These are phyloP conservation scores for Rhineura floridana DNA, from an alignment of 2,113 vertebrate genomes.

Conservation along the genomic window DNA sequence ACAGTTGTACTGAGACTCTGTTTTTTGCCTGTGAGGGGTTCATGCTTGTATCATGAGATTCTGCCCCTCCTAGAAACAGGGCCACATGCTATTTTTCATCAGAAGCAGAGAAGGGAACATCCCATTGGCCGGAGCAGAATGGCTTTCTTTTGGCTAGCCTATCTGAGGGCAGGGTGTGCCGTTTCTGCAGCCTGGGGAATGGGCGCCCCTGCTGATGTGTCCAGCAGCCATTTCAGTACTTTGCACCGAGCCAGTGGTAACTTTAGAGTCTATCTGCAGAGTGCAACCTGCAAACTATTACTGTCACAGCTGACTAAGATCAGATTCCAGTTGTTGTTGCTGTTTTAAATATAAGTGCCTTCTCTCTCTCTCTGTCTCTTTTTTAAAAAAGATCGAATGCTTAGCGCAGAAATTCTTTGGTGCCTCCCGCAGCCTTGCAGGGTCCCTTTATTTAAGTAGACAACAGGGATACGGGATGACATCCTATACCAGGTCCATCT, in stretches of 20 bases:
- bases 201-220: too few relatives aligned
- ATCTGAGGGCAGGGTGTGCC: background rate
- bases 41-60: background rate
- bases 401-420: background rate
- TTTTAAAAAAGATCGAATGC: background rate
- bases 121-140: background rate
- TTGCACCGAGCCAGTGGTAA: background rate
- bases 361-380: background rate
- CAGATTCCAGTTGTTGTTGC: background rate
- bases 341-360: too few relatives aligned
- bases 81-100: background rate
- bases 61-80: background rate
- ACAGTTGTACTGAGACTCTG: background rate
- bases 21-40: background rate
- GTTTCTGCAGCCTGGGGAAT: fast-evolving
- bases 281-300: background rate
- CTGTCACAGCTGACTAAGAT: background rate
- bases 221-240: background rate
- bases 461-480: background rate
- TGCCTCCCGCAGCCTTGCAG: background rate
- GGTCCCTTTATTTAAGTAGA: background rate
- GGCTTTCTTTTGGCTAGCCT: background rate
- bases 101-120: background rate
- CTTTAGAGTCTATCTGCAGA: background rate
- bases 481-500: too few relatives aligned